Base-by-base conservation (phyloP, 2,113 vertebrate genomes). In the Alaudala cheleensis region DNA sequence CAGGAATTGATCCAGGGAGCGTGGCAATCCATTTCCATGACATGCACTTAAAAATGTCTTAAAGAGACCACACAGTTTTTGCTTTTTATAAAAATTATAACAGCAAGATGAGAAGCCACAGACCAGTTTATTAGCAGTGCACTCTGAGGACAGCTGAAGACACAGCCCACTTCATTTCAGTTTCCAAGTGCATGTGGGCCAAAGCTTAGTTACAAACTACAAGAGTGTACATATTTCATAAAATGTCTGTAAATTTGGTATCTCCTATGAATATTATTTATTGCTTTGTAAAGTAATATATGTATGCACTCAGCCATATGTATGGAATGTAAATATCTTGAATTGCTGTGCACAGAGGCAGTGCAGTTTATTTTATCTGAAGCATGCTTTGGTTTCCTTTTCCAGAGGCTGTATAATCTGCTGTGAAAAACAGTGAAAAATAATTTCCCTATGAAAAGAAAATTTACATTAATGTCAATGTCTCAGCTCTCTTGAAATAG, bases 361-460 rank as follows among this genome's bases (percentile, higher is more conserved):
- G 34, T 69, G 78, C 44, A 42, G 49, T 95, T 92, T 96, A 97
- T 96, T 97, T 96, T 92, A 91, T 90, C 69, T 92, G 81, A 97
- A 89, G 60, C 18, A 86, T 61, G 44, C n/a, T 95, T 96, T 92
- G 53, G 58, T 95, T 96, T 73, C 44, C 53, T 94, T 93, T 87
- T 92, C 86, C 88, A 96, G 83, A 62, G 92, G 82, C 89, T 92
- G 45, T 82, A 92, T 96, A 93, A 92, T 87, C 77, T 96, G 45
- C 33, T 92, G 42, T 69, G 69, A 96, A 97, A 90, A 90, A 23
- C 34, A 45, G 21, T 51, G 85, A 49, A 88, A 95, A 92, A 13
- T 56, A 60, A 88, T 81, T 86, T 95, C 91, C 67, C 78, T 88
- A 96, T 92, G 60, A 81, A 88, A 90, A 78, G 25, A 72, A 74